Percentiles rank a stretch among this genome's conserved stretches.
These are phyloP conservation scores for Ctenoplectra terminalis DNA, from an alignment of 1,140 invertebrate genomes.

Conservation along the genomic window DNA sequence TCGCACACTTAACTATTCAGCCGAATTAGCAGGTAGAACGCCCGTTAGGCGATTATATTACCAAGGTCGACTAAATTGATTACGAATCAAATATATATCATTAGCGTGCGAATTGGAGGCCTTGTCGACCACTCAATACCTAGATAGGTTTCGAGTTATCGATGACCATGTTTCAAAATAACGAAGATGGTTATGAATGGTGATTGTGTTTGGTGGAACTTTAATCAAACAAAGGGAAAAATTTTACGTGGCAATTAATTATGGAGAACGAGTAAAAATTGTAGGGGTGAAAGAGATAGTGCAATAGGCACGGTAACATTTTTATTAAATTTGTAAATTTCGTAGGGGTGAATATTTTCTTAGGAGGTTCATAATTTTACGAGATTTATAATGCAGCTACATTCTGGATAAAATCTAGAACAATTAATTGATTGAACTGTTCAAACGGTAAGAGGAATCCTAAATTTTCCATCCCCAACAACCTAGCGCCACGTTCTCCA, in stretches of 20 bases:
- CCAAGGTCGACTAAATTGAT: constrained; percentile 26
- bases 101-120: background rate
- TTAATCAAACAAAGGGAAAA: background rate
- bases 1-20: constrained; percentile 6
- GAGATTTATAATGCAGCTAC: too few species aligned
- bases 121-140: background rate
- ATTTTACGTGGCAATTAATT: background rate
- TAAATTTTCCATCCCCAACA: too few species aligned
- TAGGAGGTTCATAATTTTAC: too few species aligned
- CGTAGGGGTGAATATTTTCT: too few species aligned
- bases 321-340: too few species aligned
- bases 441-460: too few species aligned
- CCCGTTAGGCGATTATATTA: background rate
- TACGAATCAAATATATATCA: constrained; percentile 24
- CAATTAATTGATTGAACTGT: too few species aligned
- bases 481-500: too few species aligned
- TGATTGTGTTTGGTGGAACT: background rate
- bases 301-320: too few species aligned
- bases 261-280: too few species aligned
- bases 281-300: background rate
- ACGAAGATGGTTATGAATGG: background rate
- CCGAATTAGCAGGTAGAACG: constrained; percentile 5
- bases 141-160: background rate
- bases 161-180: background rate
- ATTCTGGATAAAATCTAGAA: too few species aligned